Evolutionary conservation across 2,797 vertebrate genomes (phyloP).

Genomic region (Squalus acanthias): DNA sequence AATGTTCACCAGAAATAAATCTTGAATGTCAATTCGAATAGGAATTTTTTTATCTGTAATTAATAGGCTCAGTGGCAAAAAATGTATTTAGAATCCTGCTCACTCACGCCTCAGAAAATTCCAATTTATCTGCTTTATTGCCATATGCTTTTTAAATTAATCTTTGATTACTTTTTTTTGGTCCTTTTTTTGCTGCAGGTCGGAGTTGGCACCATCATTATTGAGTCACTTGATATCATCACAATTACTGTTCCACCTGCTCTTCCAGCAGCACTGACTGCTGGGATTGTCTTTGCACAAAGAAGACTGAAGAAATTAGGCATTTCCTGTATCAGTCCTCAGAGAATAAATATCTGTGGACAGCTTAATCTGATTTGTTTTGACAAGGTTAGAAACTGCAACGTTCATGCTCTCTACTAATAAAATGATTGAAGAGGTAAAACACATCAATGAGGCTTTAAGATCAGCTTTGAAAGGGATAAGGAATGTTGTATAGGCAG

Average conservation of each 20-base stretch:
- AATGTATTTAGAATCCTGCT: neutral
- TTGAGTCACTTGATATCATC: conserved; percentile 92
- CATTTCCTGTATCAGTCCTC: conserved; percentile 96
- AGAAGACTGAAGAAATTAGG: conserved; percentile 78
- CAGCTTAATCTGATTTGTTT: conserved; percentile 96
- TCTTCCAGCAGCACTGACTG: conserved; percentile 92
- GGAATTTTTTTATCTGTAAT: neutral
- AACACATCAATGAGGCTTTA: neutral
- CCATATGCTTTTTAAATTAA: neutral
- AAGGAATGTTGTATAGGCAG: neutral
- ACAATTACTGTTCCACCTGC: conserved; percentile 96
- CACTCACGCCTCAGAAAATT: neutral
- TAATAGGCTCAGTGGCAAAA: neutral
- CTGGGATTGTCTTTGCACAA: conserved; percentile 92
- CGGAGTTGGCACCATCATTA: conserved; percentile 72
- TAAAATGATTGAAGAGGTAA: neutral
- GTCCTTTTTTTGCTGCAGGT: conserved; percentile 56
- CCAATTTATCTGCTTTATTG: neutral
- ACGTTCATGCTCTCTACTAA: neutral
- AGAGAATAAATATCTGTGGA: conserved; percentile 96
- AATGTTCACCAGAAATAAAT: neutral
- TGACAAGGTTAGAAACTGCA: conserved; percentile 76
- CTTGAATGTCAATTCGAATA: neutral
- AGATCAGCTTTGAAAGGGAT: neutral
- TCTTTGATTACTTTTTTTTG: neutral